phyloP scores from a whole-genome alignment of 2,888 invertebrate genomes.

The Lydus trimaculatus region DNA sequence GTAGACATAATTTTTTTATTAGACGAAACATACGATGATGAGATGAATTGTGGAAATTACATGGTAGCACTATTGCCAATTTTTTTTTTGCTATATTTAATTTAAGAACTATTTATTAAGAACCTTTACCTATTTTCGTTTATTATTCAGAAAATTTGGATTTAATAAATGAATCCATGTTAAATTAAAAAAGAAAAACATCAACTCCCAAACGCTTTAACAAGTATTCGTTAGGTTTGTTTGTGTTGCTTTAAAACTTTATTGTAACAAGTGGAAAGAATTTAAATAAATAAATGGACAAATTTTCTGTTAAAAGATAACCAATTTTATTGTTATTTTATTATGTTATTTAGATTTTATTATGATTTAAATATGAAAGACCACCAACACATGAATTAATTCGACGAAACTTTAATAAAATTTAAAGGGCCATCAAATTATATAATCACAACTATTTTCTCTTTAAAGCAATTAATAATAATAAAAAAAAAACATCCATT shows the following conservation, averaged over 20 bases:
- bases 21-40: background rate
- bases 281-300: background rate
- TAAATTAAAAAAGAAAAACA: too few relatives aligned
- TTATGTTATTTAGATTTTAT: constrained; percentile 9
- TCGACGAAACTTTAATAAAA: background rate
- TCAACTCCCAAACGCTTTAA: too few relatives aligned
- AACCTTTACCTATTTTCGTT: background rate
- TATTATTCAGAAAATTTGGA: too few relatives aligned
- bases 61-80: background rate
- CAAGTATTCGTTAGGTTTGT: background rate
- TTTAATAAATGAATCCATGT: too few relatives aligned
- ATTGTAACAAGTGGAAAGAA: background rate
- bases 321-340: constrained; percentile 3
- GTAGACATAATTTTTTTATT: background rate
- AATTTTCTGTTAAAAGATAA: constrained; percentile 8
- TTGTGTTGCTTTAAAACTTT: background rate
- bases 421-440: background rate
- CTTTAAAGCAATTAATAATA: background rate
- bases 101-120: background rate
- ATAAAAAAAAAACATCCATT: too few relatives aligned
- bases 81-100: background rate
- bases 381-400: constrained; percentile 2
- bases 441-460: background rate
- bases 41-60: background rate
- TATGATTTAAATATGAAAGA: constrained; percentile 2